Base-by-base conservation (phyloP, 2,888 invertebrate genomes). In the Coenonympha arcania region DNA sequence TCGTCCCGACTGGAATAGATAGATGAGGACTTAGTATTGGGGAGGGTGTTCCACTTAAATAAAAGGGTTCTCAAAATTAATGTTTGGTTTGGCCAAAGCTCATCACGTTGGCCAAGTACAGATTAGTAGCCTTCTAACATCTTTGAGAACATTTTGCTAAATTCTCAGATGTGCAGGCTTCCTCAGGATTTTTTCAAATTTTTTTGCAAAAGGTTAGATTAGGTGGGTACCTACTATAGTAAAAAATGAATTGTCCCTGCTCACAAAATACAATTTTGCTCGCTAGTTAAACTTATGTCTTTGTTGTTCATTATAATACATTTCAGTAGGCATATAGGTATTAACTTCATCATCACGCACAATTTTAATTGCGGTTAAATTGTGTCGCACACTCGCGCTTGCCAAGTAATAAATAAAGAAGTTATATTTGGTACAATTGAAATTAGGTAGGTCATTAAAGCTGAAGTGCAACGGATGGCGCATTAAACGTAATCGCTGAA, bases 1-100 rank as follows among this genome's bases (percentile, higher is more conserved):
- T 94, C 8, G 84, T 73, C 76, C 93, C 94, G 89, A 91, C 87
- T 87, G 74, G 13, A 79, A 81, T 67, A 39, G 48, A 61, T 39
- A 51, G n/a, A n/a, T n/a, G n/a, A n/a, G n/a, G n/a, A n/a, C n/a
- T n/a, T n/a, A n/a, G n/a, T n/a, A n/a, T n/a, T n/a, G n/a, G n/a
- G n/a, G n/a, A n/a, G n/a, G n/a, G n/a, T n/a, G n/a, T n/a, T n/a
- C n/a, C n/a, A n/a, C n/a, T n/a, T n/a, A n/a, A n/a, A n/a, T n/a
- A n/a, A n/a, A n/a, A n/a, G n/a, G n/a, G n/a, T n/a, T n/a, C n/a
- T n/a, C n/a, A n/a, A n/a, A n/a, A n/a, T n/a, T n/a, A n/a, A n/a
- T n/a, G n/a, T n/a, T n/a, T n/a, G n/a, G n/a, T n/a, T n/a, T n/a
- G n/a, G n/a, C n/a, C n/a, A n/a, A n/a, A n/a, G n/a, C n/a, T n/a